phyloP scores from a whole-genome alignment of 2,888 invertebrate species.

The Amphipoea lucens region DNA sequence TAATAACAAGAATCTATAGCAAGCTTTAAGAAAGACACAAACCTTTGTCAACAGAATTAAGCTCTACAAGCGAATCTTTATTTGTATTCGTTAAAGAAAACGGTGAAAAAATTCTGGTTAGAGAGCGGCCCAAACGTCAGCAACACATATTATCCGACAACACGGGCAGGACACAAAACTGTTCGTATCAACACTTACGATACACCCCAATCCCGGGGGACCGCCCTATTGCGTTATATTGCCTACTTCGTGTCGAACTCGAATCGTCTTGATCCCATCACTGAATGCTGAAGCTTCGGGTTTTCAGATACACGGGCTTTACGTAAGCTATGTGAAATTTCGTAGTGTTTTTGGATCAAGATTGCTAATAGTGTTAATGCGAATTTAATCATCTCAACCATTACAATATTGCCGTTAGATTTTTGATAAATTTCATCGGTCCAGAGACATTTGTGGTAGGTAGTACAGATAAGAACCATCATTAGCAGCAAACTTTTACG shows the following conservation, averaged over 20 bases:
- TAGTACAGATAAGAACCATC: too few relatives aligned
- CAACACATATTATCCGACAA: constrained; percentile 75
- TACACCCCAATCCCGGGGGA: constrained; percentile 79
- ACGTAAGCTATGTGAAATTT: constrained; percentile 39
- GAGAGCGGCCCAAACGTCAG: constrained; percentile 66
- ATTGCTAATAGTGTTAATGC: constrained; percentile 31
- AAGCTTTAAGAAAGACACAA: constrained; percentile 20
- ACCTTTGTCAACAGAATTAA: constrained; percentile 42
- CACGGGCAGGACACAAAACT: constrained; percentile 78
- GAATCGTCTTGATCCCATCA: constrained; percentile 77
- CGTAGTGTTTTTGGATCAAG: constrained; percentile 22
- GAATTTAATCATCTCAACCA: background rate
- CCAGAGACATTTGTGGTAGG: background rate
- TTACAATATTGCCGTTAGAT: background rate
- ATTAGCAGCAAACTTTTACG: background rate
- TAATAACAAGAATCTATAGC: background rate
- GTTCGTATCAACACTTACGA: constrained; percentile 80
- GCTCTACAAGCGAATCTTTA: constrained; percentile 52
- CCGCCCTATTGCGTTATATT: constrained; percentile 75
- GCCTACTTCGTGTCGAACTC: constrained; percentile 71
- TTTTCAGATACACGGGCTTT: constrained; percentile 59
- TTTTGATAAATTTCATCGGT: background rate
- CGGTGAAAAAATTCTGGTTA: constrained; percentile 59
- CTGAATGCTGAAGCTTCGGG: constrained; percentile 54
- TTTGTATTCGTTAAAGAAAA: constrained; percentile 58